Evolutionary conservation across 1,140 invertebrate genomes (phyloP).

Genomic region (Venturia canescens): DNA sequence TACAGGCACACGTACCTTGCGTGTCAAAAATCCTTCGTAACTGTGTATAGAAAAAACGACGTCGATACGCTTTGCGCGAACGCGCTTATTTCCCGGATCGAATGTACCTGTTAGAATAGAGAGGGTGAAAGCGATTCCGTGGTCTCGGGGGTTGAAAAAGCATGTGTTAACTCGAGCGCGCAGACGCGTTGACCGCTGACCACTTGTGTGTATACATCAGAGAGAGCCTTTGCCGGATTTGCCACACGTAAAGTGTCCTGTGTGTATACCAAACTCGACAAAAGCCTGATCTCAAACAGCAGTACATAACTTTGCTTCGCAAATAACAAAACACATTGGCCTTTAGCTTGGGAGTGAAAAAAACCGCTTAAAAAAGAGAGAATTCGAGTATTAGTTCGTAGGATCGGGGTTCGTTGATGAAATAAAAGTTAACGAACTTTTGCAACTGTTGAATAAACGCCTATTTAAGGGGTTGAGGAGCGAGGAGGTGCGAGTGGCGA

Average conservation of each 20-base stretch:
- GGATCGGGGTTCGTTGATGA: too few species aligned
- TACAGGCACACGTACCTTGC: neutral
- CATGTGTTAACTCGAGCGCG: constrained; percentile 55
- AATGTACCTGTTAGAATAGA: constrained; percentile 44
- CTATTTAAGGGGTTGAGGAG: too few species aligned
- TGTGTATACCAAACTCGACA: constrained; percentile 1
- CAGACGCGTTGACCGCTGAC: constrained; percentile 69
- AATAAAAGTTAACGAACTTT: too few species aligned
- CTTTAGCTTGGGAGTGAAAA: neutral
- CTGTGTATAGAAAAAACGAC: neutral
- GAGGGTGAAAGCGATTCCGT: constrained; percentile 34
- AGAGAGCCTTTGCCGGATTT: constrained; percentile 24
- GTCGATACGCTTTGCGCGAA: neutral
- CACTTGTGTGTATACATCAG: constrained; percentile 50
- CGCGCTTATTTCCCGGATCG: constrained; percentile 23
- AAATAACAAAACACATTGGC: constrained; percentile 7
- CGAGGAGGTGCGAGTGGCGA: too few species aligned
- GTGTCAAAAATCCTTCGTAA: constrained; percentile 4
- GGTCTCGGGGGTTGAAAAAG: constrained; percentile 33
- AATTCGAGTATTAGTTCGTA: too few species aligned
- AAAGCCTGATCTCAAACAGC: neutral
- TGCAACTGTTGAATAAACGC: too few species aligned
- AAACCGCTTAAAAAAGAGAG: too few species aligned
- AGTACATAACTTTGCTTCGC: neutral
- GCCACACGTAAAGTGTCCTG: neutral